These are phyloP conservation scores for Lasiurus borealis DNA, from an alignment of 2,113 vertebrate genomes.

Conservation along the genomic window DNA sequence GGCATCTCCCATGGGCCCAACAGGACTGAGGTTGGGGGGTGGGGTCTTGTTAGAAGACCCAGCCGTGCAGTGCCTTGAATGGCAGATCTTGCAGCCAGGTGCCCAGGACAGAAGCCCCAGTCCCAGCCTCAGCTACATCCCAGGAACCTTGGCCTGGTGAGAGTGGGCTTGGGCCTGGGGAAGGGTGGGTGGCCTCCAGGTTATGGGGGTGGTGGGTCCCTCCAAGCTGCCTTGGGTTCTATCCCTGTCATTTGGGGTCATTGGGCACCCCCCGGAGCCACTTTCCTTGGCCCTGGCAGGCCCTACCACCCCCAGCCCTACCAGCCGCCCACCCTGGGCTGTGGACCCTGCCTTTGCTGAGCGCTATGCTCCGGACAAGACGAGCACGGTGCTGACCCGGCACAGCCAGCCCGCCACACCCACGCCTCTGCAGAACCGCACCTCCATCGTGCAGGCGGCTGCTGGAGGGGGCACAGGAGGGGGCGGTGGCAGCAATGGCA, in stretches of 20 bases:
- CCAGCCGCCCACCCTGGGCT: slow-evolving; percentile 96
- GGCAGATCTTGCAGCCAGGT: slow-evolving; percentile 82
- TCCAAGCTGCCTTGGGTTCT: not conserved
- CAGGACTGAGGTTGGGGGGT: slow-evolving; percentile 14
- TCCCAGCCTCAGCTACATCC: slow-evolving; percentile 74
- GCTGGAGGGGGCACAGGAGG: slow-evolving; percentile 79
- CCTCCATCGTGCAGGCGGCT: slow-evolving; percentile 97
- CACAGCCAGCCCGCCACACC: slow-evolving; percentile 94
- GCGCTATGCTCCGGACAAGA: slow-evolving; percentile 96
- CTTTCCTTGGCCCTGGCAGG: slow-evolving; percentile 72
- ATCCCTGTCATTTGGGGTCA: not conserved
- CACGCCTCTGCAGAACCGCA: slow-evolving; percentile 97
- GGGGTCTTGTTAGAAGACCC: slow-evolving; percentile 21
- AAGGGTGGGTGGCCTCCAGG: slow-evolving; percentile 6
- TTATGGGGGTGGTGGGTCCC: not conserved
- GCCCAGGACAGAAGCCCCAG: slow-evolving; percentile 80
- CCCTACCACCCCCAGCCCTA: slow-evolving; percentile 84
- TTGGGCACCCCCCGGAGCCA: not conserved
- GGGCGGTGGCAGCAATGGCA: slow-evolving; percentile 86
- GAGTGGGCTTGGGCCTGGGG: slow-evolving; percentile 15
- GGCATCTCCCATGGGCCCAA: not conserved
- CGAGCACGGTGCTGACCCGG: slow-evolving; percentile 96
- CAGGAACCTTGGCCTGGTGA: slow-evolving; percentile 83
- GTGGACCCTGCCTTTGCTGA: slow-evolving; percentile 95
- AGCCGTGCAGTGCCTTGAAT: slow-evolving; percentile 73